A percentile compares a stretch with the other conserved stretches of the same genome.
Conservation (phyloP, 2,113 vertebrate species). For the Lophochroa leadbeateri region DNA sequence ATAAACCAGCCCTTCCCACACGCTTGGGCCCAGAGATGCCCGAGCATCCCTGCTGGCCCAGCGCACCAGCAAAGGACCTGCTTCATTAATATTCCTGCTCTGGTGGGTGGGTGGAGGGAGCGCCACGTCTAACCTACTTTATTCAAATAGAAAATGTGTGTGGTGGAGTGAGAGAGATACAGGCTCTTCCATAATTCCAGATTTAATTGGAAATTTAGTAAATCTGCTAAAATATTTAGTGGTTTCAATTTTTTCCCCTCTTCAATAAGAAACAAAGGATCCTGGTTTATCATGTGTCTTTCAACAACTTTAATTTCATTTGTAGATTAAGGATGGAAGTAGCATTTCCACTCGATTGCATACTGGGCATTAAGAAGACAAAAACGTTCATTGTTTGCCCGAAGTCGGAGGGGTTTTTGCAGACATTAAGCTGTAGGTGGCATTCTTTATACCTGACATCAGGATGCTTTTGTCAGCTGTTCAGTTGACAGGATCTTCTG, state of each 20-base stretch:
- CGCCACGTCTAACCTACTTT: slow-evolving; percentile 40
- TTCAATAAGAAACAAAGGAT: slow-evolving; percentile 78
- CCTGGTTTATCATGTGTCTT: slow-evolving; percentile 79
- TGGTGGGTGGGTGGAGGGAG: slow-evolving; percentile 8
- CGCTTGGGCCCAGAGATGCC: background rate
- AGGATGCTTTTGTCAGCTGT: slow-evolving; percentile 71
- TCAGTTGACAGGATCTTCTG: slow-evolving; percentile 72
- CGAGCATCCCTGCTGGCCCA: background rate
- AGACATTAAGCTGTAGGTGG: slow-evolving; percentile 80
- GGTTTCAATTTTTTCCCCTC: slow-evolving; percentile 76
- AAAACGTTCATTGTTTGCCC: slow-evolving; percentile 79
- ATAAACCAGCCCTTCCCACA: background rate
- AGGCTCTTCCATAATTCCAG: slow-evolving; percentile 65
- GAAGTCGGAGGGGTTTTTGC: slow-evolving; percentile 38
- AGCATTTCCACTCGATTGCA: slow-evolving; percentile 85
- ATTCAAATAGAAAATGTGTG: slow-evolving; percentile 52
- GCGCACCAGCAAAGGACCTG: background rate
- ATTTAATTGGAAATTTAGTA: slow-evolving; percentile 86
- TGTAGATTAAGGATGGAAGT: slow-evolving; percentile 85
- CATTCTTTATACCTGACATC: slow-evolving; percentile 81
- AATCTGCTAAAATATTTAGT: slow-evolving; percentile 86
- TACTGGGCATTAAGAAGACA: slow-evolving; percentile 79
- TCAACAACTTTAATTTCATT: slow-evolving; percentile 89
- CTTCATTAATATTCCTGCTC: slow-evolving; percentile 29
- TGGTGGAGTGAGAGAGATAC: slow-evolving; percentile 51